Conservation (phyloP, 2,113 vertebrate species). For the cattle (Bos taurus) region DNA sequence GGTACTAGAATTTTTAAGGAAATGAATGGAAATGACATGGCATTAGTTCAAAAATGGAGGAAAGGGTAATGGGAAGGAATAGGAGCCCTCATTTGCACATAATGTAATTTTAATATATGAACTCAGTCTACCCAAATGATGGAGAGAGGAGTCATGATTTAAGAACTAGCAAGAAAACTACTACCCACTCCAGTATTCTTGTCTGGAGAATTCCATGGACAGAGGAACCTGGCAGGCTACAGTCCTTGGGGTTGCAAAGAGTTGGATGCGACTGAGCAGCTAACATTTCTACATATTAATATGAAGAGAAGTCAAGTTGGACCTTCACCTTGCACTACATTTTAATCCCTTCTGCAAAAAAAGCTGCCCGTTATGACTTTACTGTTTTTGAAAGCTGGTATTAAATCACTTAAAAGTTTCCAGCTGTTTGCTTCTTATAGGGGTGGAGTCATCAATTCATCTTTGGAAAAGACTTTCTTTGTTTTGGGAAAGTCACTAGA, state of each 20-base stretch:
- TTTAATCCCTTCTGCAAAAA: not conserved
- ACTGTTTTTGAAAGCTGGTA: not conserved
- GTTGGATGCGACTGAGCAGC: not conserved
- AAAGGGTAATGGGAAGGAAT: not conserved
- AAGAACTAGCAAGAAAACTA: not conserved
- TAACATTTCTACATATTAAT: not conserved
- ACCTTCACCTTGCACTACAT: not conserved
- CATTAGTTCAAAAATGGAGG: not conserved
- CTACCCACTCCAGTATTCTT: not conserved
- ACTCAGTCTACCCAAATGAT: not conserved
- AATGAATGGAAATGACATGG: not conserved
- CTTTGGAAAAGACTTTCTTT: not conserved
- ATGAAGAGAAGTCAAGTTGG: not conserved
- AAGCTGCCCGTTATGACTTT: not conserved
- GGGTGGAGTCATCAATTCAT: not conserved
- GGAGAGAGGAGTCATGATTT: not conserved
- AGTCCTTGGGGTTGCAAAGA: not conserved
- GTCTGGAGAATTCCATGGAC: not conserved
- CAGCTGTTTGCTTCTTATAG: not conserved
- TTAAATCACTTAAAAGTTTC: conserved; percentile 8
- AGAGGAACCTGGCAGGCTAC: not conserved
- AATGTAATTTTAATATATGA: not conserved
- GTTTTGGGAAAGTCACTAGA: not conserved
- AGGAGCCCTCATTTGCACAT: not conserved
- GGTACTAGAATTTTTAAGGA: conserved; percentile 6